A percentile compares a stretch with the other conserved stretches of the same genome.
These are phyloP conservation scores for Eumeta japonica DNA, from an alignment of 1,140 invertebrate genomes.

Conservation along the genomic window DNA sequence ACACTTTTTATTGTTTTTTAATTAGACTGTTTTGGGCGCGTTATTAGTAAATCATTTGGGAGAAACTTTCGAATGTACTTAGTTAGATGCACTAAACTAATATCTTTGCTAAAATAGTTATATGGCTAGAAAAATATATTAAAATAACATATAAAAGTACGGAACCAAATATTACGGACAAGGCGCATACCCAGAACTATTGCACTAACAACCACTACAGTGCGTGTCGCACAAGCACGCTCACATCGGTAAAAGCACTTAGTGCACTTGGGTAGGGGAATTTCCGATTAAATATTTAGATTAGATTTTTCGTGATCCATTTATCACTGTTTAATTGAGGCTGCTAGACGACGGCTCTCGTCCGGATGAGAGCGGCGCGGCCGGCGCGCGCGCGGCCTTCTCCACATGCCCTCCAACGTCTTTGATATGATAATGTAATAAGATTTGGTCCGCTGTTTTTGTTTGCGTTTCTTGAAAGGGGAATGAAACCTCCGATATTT, in stretches of 20 bases:
- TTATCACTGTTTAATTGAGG: conserved; percentile 52
- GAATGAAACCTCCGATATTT: background rate
- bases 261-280: conserved; percentile 33
- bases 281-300: conserved; percentile 57
- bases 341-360: conserved; percentile 27
- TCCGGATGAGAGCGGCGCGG: conserved; percentile 24
- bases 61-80: conserved; percentile 11
- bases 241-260: conserved; percentile 20
- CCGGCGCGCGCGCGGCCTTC: too few species aligned
- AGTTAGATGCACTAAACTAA: conserved; percentile 4
- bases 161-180: too few species aligned
- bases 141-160: too few species aligned
- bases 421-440: conserved; percentile 54
- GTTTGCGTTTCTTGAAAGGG: background rate
- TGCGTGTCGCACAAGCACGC: conserved; percentile 1
- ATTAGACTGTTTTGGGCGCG: conserved; percentile 29
- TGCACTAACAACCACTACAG: background rate
- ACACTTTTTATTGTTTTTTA: too few species aligned
- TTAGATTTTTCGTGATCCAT: conserved; percentile 54
- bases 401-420: conserved; percentile 32
- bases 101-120: background rate
- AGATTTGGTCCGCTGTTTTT: conserved; percentile 9
- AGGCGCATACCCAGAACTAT: too few species aligned
- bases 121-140: background rate
- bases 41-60: conserved; percentile 48